A percentile compares a stretch with the other conserved stretches of the same genome.
phyloP scores from a whole-genome alignment of 2,113 vertebrate genomes.

The Chloropsis hardwickii region DNA sequence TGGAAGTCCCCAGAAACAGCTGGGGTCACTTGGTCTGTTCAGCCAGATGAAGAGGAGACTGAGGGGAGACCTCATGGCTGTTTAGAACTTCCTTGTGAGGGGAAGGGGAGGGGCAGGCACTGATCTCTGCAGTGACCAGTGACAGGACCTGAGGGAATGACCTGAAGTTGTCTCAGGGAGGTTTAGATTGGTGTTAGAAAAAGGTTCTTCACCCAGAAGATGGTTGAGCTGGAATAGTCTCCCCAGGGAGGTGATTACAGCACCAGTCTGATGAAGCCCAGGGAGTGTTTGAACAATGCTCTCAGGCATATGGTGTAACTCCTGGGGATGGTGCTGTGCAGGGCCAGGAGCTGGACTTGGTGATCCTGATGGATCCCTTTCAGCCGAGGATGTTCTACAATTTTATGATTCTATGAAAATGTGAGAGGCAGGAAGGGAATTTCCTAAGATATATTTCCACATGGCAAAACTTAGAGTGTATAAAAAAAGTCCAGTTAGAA shows the following conservation, averaged over 20 bases:
- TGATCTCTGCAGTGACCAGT: background rate
- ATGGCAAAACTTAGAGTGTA: background rate
- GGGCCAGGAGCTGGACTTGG: background rate
- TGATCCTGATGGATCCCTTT: background rate
- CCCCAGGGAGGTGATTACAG: background rate
- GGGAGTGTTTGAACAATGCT: rapidly evolving
- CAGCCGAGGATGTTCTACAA: background rate
- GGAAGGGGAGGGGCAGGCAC: background rate
- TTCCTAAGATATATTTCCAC: background rate
- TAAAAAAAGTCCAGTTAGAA: background rate
- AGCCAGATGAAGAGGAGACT: background rate
- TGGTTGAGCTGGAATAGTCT: background rate
- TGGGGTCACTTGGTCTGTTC: background rate
- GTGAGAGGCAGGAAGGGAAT: background rate
- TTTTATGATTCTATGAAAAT: background rate
- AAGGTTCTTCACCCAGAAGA: background rate
- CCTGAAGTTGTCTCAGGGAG: background rate
- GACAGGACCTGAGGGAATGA: rapidly evolving
- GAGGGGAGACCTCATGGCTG: background rate
- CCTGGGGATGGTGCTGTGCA: background rate
- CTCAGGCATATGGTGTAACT: no score
- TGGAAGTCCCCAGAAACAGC: background rate
- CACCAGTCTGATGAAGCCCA: background rate
- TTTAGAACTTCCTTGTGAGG: background rate
- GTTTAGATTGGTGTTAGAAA: background rate